phyloP scores from a whole-genome alignment of 2,888 invertebrate genomes.

The Hyposoter didymator region DNA sequence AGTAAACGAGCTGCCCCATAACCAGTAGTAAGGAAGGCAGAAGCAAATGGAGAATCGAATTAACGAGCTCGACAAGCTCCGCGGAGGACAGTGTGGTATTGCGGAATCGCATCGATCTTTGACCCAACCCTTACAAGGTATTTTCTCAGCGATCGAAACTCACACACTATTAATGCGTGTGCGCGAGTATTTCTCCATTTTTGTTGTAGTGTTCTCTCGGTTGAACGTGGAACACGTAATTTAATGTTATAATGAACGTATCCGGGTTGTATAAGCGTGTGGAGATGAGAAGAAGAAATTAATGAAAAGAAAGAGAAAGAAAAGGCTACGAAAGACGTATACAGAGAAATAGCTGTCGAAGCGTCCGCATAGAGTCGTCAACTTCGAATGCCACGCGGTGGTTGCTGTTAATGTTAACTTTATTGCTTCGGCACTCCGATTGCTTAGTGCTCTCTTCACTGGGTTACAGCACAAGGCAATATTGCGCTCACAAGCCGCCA shows the following conservation, averaged over 20 bases:
- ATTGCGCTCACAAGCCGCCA: slow-evolving; percentile 21
- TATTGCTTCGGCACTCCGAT: slow-evolving; percentile 59
- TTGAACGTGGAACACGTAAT: slow-evolving; percentile 43
- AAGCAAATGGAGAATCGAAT: slow-evolving; percentile 11
- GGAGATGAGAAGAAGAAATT: slow-evolving; percentile 17
- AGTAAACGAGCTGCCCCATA: slow-evolving; percentile 5
- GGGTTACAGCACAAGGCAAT: slow-evolving; percentile 41
- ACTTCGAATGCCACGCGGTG: slow-evolving; percentile 52
- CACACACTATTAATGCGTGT: background rate
- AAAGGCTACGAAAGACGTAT: slow-evolving; percentile 35
- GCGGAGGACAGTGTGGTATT: slow-evolving; percentile 27
- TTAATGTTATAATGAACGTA: slow-evolving; percentile 61
- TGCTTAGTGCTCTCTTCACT: slow-evolving; percentile 47
- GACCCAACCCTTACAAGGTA: slow-evolving; percentile 33
- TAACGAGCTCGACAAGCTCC: slow-evolving; percentile 15
- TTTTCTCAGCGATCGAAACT: slow-evolving; percentile 4
- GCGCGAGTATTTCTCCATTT: slow-evolving; percentile 19
- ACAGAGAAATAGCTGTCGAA: slow-evolving; percentile 51
- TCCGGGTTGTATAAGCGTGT: slow-evolving; percentile 56
- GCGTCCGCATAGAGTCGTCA: slow-evolving; percentile 64
- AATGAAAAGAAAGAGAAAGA: slow-evolving; percentile 16
- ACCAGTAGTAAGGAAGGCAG: background rate
- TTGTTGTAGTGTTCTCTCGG: background rate
- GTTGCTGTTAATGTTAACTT: slow-evolving; percentile 66
- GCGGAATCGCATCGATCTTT: slow-evolving; percentile 39